These are phyloP conservation scores for Chaitophorus viminalis DNA, from an alignment of 2,888 invertebrate species.

Conservation along the genomic window DNA sequence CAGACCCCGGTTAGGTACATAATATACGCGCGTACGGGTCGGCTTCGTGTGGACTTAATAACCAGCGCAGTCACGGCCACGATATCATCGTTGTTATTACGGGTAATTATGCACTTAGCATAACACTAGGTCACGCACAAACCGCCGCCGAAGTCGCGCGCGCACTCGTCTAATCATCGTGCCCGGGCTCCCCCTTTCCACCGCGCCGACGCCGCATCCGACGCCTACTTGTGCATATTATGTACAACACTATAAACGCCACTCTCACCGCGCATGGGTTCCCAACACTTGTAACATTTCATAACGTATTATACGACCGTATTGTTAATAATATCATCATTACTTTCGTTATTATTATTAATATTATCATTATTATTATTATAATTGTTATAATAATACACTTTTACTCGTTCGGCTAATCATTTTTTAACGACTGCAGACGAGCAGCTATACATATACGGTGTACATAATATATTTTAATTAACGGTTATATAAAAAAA, in stretches of 20 bases:
- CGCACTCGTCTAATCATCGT: neutral
- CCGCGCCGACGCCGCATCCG: no score
- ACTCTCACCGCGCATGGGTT: conserved; percentile 22
- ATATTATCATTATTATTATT: neutral
- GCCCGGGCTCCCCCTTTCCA: neutral
- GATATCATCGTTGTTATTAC: conserved; percentile 15
- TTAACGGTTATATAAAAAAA: no score
- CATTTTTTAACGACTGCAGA: neutral
- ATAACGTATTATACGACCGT: no score
- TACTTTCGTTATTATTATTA: no score
- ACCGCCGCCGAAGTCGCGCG: no score
- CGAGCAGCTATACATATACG: no score
- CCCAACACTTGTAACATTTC: no score
- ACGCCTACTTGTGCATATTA: neutral
- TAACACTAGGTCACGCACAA: conserved; percentile 43
- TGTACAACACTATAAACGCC: neutral
- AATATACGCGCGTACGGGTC: neutral
- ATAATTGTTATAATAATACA: neutral
- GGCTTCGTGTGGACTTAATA: neutral
- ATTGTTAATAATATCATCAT: no score
- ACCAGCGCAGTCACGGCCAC: conserved; percentile 24
- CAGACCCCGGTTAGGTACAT: neutral
- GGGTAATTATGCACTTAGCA: conserved; percentile 41
- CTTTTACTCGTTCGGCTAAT: neutral
- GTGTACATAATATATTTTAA: no score